Evolutionary conservation across 2,113 vertebrate species (phyloP).

Genomic region (Thomomys bottae): DNA sequence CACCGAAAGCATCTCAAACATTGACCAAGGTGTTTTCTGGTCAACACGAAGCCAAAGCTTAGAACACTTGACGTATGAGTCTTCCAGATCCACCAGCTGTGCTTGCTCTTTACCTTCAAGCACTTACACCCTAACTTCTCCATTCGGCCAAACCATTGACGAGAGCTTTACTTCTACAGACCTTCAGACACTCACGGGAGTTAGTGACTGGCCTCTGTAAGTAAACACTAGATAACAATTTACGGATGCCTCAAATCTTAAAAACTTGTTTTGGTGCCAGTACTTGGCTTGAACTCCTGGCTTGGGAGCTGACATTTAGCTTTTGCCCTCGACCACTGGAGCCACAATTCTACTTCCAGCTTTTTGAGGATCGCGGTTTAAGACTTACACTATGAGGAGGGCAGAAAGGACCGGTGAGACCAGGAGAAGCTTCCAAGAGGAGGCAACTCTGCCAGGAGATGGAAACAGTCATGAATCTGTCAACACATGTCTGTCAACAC

Average conservation of each 20-base stretch:
- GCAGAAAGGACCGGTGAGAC: not conserved
- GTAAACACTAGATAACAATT: too few relatives aligned
- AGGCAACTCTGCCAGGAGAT: not conserved
- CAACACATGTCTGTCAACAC: too few relatives aligned
- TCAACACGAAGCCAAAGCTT: not conserved
- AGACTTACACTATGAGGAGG: accelerated
- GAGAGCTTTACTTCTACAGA: not conserved
- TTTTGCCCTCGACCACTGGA: too few relatives aligned
- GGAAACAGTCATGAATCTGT: accelerated
- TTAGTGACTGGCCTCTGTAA: too few relatives aligned
- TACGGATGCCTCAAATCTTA: too few relatives aligned
- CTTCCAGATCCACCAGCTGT: too few relatives aligned
- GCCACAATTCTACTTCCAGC: too few relatives aligned
- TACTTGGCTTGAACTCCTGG: too few relatives aligned
- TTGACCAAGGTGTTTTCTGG: not conserved
- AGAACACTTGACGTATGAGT: not conserved
- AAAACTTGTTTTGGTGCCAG: too few relatives aligned
- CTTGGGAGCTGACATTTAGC: too few relatives aligned
- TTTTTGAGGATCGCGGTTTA: too few relatives aligned
- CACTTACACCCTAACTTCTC: not conserved
- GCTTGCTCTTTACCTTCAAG: not conserved
- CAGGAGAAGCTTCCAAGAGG: not conserved
- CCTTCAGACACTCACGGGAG: not conserved
- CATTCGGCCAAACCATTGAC: not conserved
- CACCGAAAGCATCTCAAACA: not conserved